phyloP scores from a whole-genome alignment of 2,797 vertebrate species.

The Botia almorhae region DNA sequence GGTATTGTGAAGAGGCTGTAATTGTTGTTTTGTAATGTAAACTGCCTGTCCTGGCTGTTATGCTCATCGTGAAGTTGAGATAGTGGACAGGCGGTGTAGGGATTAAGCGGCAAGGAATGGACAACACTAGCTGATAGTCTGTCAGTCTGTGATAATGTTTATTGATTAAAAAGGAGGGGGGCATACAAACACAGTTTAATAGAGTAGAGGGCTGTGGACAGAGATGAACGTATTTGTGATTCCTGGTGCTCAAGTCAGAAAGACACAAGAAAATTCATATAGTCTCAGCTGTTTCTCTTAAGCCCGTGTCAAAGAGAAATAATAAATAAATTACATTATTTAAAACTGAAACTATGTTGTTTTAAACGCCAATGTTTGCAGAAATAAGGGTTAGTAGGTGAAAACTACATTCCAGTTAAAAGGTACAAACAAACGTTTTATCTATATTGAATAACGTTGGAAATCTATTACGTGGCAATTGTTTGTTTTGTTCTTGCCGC shows the following conservation, averaged over 20 bases:
- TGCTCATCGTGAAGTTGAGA: slow-evolving; percentile 61
- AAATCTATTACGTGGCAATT: slow-evolving; percentile 68
- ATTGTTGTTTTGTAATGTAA: slow-evolving; percentile 62
- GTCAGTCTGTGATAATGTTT: slow-evolving; percentile 84
- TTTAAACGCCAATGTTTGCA: no score
- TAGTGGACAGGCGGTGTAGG: slow-evolving; percentile 71
- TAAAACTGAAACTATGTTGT: no score
- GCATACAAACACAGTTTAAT: slow-evolving; percentile 75
- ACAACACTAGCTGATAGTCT: slow-evolving; percentile 77
- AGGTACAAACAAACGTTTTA: not conserved
- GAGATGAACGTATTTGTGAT: slow-evolving; percentile 50
- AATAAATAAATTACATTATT: no score
- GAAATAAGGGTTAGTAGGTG: no score
- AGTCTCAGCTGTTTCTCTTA: not conserved
- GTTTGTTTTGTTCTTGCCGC: slow-evolving; percentile 67
- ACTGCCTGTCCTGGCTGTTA: slow-evolving; percentile 58
- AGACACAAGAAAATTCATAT: slow-evolving; percentile 29
- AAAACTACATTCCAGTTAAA: slow-evolving; percentile 1
- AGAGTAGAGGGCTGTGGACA: slow-evolving; percentile 63
- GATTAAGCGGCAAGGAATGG: slow-evolving; percentile 75
- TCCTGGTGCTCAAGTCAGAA: slow-evolving; percentile 38
- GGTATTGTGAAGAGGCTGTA: slow-evolving; percentile 45
- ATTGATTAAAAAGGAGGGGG: slow-evolving; percentile 77
- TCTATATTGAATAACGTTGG: slow-evolving; percentile 45
- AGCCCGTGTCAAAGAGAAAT: not conserved